Base-by-base conservation (phyloP, 1,140 invertebrate species). In the Ostrea edulis region DNA sequence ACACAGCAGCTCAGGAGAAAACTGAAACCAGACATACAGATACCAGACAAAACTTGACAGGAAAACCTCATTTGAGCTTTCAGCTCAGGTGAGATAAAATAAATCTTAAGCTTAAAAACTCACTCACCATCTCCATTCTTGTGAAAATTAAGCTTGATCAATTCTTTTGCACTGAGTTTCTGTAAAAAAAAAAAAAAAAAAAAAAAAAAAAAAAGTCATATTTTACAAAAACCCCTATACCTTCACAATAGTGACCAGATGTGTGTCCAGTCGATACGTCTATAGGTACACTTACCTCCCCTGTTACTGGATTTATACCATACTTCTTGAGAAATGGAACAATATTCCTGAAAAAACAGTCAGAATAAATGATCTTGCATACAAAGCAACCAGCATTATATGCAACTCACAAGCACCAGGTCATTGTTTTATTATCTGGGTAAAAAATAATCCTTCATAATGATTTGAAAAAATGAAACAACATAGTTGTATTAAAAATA, bases 221-320 rank as follows among this genome's bases (percentile, higher is more conserved):
- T 22, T 51, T 20, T 65, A 83, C 35, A 83, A 22, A 85, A 22
- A 85, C 65, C 22, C 29, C 17, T 58, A 65, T 12, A 65, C 17
- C 29, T 44, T 9, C 52, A 35, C 35, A 20, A 11, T 65, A 65
- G 44, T n/a, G 17, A 83, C 5, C 51, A 52, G 11, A 53, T 52
- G 14, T 52, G 9, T 17, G 58, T 62, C 22, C 0, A 53, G 29
- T 62, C 14, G 62, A 65, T 3, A 53, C n/a, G n/a, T n/a, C n/a
- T n/a, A n/a, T n/a, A n/a, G n/a, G n/a, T n/a, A 44, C 35, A 44
- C 87, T 93, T 95, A 97, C 97, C 95, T 98, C 97, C 68, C 99
- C 99, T 65, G 97, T 98, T 0, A 98, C 97, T 62, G 99, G 99
- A 96, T 99, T 99, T 3, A 98, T 96, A 94, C 98, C 99, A 94